A percentile compares a stretch with the other conserved stretches of the same genome.
Conservation (phyloP, 2,113 vertebrate species). For the Dissostichus mawsoni region DNA sequence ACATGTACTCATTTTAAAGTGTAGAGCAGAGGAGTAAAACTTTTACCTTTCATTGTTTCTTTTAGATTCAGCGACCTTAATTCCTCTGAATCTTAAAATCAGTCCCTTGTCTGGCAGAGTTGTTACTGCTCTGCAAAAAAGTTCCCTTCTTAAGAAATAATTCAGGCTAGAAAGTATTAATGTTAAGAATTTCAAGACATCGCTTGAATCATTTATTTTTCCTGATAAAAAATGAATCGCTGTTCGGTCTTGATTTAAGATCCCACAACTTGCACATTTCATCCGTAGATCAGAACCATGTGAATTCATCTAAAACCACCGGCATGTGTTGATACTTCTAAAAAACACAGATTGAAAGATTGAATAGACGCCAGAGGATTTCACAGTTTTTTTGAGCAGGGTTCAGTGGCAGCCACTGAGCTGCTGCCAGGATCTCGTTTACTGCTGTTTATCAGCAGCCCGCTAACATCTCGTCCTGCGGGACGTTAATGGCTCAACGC, state of each 20-base stretch:
- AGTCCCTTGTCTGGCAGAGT: not conserved
- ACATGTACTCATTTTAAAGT: too few species aligned
- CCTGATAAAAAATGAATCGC: constrained; percentile 16
- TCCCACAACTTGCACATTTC: not conserved
- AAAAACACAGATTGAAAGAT: too few species aligned
- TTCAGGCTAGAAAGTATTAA: constrained; percentile 1
- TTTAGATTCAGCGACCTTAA: not conserved
- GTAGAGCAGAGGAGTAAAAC: not conserved
- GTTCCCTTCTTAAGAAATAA: constrained; percentile 12
- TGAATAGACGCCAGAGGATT: too few species aligned
- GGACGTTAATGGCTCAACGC: constrained; percentile 26
- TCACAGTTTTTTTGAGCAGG: constrained; percentile 21
- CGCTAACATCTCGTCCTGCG: constrained; percentile 24
- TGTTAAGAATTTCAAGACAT: constrained; percentile 10
- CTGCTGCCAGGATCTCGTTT: constrained; percentile 50
- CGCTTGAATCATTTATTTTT: constrained; percentile 30
- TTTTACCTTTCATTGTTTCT: not conserved
- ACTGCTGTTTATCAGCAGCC: constrained; percentile 44
- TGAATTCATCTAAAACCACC: not conserved
- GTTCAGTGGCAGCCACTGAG: constrained; percentile 48
- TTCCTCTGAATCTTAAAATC: not conserved
- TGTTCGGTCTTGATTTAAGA: constrained; percentile 4
- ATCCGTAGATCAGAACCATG: constrained; percentile 16
- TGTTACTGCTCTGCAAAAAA: not conserved
- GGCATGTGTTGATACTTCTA: not conserved